A percentile compares a stretch with the other conserved stretches of the same genome.
These are phyloP conservation scores for Xiphydria camelus DNA, from an alignment of 2,888 invertebrate genomes.

Conservation along the genomic window DNA sequence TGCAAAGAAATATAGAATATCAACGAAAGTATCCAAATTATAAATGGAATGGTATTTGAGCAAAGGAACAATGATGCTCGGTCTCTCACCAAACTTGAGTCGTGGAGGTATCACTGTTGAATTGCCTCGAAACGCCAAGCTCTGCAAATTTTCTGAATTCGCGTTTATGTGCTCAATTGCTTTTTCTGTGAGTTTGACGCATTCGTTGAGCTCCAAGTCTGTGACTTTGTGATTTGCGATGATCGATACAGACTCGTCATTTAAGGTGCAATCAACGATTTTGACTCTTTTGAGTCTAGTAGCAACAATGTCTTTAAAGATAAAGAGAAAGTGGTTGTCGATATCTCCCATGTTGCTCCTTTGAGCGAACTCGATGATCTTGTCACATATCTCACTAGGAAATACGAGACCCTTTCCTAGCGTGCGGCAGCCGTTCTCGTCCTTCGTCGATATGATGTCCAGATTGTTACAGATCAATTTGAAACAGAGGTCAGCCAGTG, in stretches of 20 bases:
- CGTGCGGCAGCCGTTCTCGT: conserved; percentile 42
- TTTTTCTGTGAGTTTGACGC: conserved; percentile 67
- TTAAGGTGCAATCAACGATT: conserved; percentile 72
- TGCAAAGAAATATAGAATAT: too few species aligned
- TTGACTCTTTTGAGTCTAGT: conserved; percentile 72
- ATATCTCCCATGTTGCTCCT: conserved; percentile 60
- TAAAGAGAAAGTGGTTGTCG: conserved; percentile 70
- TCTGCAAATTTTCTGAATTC: conserved; percentile 70
- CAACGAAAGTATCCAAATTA: too few species aligned
- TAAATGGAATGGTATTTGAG: too few species aligned
- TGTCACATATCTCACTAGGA: conserved; percentile 75
- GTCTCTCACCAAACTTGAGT: too few species aligned
- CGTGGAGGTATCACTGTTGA: conserved; percentile 63
- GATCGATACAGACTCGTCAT: conserved; percentile 71
- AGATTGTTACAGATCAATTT: conserved; percentile 67
- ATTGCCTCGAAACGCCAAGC: conserved; percentile 72
- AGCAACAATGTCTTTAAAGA: conserved; percentile 70
- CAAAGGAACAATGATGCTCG: too few species aligned
- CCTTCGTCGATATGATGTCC: conserved; percentile 60
- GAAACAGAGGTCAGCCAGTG: conserved; percentile 68
- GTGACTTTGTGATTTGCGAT: conserved; percentile 74
- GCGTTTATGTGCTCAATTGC: conserved; percentile 71
- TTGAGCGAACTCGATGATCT: conserved; percentile 65
- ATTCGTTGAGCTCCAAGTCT: conserved; percentile 77
- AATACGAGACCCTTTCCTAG: conserved; percentile 67